Evolutionary conservation across 2,888 invertebrate species (phyloP), one percentile per base, ranked within the genome.

Genomic region (Congeria kusceri): DNA sequence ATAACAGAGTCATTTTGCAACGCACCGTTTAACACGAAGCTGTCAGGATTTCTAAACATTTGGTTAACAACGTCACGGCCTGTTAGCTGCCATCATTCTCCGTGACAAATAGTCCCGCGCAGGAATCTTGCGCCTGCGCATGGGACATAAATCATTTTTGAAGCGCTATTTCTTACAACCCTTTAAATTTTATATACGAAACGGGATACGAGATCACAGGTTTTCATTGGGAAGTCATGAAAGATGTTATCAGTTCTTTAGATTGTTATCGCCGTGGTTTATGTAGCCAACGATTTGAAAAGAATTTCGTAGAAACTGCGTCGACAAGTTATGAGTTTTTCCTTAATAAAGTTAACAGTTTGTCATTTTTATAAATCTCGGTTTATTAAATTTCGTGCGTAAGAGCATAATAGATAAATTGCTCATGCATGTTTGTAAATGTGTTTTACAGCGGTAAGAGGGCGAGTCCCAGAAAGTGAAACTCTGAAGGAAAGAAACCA

Each of bases 31-130:
- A 29, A 63, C 13, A n/a, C 46, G 58, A 66, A 46, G 73, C 61
- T 64, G 65, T 65, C 44, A 66, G 73, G 83, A 76, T 77, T 73
- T 65, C 73, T 23, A 73, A 70, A 68, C 67, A 63, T 68, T 76
- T 68, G 58, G 65, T 63, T 63, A 46, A 66, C 73, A 76, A 73
- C 73, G 83, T 76, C 69, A 73, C 71, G 83, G 78, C 77, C 76
- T 64, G 76, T 63, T 66, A 67, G n/a, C 27, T 59, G 65, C 56
- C 76, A 75, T 73, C 83, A 59, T 76, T 73, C 76, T 76, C 79
- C 39, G 47, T 62, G 83, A 73, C 78, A 83, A 76, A 69, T 79
- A 83, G 79, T 68, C 76, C 79, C 64, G 46, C 64, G 20, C 27
- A 66, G 76, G 79, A 83, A 83, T 76, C 62, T 47, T 29, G 39